Evolutionary conservation across 2,888 invertebrate species (phyloP), one percentile per base, ranked within the genome.

Genomic region (Arge pagana): DNA sequence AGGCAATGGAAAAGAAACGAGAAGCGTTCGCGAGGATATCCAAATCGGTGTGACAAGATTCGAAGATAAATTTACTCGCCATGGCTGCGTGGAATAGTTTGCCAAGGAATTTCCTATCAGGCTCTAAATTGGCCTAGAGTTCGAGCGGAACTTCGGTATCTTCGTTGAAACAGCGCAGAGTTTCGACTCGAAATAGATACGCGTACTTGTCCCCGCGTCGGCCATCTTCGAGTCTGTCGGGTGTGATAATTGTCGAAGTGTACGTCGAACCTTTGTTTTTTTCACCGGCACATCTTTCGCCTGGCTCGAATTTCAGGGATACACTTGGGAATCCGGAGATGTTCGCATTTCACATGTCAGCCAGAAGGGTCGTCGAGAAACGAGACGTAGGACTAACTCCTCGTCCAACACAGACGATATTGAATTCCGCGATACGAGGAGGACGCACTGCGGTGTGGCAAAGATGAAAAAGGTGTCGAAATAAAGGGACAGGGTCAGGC

Each of bases 31-130:
- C n/a, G n/a, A n/a, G n/a, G n/a, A n/a, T n/a, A n/a, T n/a, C n/a
- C n/a, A n/a, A n/a, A 37, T 51, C 36, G 30, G 48, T 31, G 45
- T 24, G 48, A 52, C 48, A 53, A 54, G 58, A 53, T 49, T 43
- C 55, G 35, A 52, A 48, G 61, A 61, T 58, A 58, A 66, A 65
- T 65, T 62, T 58, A 60, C 59, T 55, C 54, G 53, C 18, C 36
- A 35, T 50, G 41, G 30, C 33, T 42, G 19, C 15, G 55, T 60
- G 61, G 63, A 61, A 64, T 61, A 61, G 62, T 62, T n/a, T 62
- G 58, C 55, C 54, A 62, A 62, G 60, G 68, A 69, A 69, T 69
- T 67, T 67, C 67, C 68, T 69, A 69, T 69, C 68, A 69, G 66
- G 68, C 67, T 64, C 64, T 65, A 64, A 67, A 69, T 69, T 69